These are phyloP conservation scores for Rhincodon typus DNA, from an alignment of 2,797 vertebrate genomes.

Conservation along the genomic window DNA sequence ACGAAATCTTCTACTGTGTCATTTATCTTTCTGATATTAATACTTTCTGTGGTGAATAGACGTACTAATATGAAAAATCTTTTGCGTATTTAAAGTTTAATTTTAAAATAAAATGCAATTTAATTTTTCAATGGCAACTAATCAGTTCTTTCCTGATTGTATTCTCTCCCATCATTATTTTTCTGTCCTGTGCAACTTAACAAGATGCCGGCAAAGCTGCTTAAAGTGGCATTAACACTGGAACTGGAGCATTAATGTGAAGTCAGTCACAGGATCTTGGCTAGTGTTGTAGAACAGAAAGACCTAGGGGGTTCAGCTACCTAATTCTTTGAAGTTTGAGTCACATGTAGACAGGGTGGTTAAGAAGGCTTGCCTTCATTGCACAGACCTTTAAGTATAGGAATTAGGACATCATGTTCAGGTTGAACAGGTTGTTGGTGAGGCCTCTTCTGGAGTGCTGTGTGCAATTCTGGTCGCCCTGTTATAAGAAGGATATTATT, in stretches of 20 bases:
- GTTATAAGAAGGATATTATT: too few relatives aligned
- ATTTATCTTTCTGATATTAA: not conserved
- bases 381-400: too few relatives aligned
- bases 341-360: too few relatives aligned
- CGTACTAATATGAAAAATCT: not conserved
- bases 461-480: too few relatives aligned
- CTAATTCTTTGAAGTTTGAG: too few relatives aligned
- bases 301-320: too few relatives aligned
- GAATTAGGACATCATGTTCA: too few relatives aligned
- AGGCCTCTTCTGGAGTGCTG: too few relatives aligned
- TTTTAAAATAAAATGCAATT: constrained; percentile 2
- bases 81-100: not conserved
- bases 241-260: not conserved
- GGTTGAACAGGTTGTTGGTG: too few relatives aligned
- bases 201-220: not conserved
- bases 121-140: not conserved
- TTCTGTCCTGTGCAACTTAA: not conserved
- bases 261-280: not conserved
- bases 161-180: not conserved
- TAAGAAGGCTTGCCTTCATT: too few relatives aligned
- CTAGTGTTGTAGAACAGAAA: too few relatives aligned
- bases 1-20: not conserved
- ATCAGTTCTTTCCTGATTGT: not conserved
- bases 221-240: not conserved
- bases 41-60: not conserved